phyloP scores from a whole-genome alignment of 2,797 vertebrate species.

The Rhabdomys pumilio region DNA sequence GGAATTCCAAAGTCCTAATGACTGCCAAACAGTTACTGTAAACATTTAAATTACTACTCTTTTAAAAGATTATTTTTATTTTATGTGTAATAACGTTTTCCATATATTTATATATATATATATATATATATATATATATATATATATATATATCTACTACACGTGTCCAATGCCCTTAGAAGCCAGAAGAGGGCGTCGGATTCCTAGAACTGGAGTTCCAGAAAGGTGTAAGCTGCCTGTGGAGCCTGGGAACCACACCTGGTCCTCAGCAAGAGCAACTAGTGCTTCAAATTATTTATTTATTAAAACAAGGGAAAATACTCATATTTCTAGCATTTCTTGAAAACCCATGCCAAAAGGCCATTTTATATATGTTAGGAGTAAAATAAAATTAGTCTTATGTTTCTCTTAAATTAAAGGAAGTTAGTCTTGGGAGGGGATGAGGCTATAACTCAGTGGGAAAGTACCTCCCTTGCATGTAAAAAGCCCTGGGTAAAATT shows the following conservation, averaged over 20 bases:
- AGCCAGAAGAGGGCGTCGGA: not conserved
- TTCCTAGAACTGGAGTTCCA: not conserved
- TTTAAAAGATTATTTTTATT: not conserved
- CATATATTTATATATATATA: not conserved
- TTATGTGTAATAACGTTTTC: not conserved
- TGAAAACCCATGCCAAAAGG: not conserved
- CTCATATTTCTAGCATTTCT: slow-evolving; percentile 26
- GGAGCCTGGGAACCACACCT: not conserved
- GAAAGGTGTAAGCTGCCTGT: not conserved
- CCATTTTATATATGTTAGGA: slow-evolving; percentile 26
- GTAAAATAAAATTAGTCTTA: slow-evolving; percentile 49
- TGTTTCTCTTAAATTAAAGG: not conserved
- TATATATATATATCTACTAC: not conserved
- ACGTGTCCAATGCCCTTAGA: not conserved
- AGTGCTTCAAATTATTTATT: slow-evolving; percentile 49
- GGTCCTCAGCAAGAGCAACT: not conserved
- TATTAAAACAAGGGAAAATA: not conserved
- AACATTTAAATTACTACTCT: slow-evolving; percentile 31
- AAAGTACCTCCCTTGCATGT: not conserved
- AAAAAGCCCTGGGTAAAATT: not conserved
- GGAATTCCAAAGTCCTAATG: slow-evolving; percentile 60
- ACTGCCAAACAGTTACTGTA: not conserved
- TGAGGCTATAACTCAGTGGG: not conserved
- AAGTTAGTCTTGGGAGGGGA: not conserved
- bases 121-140: too few relatives aligned